Conservation (phyloP, 2,797 vertebrate species). For the Amphiprion clarkii region DNA sequence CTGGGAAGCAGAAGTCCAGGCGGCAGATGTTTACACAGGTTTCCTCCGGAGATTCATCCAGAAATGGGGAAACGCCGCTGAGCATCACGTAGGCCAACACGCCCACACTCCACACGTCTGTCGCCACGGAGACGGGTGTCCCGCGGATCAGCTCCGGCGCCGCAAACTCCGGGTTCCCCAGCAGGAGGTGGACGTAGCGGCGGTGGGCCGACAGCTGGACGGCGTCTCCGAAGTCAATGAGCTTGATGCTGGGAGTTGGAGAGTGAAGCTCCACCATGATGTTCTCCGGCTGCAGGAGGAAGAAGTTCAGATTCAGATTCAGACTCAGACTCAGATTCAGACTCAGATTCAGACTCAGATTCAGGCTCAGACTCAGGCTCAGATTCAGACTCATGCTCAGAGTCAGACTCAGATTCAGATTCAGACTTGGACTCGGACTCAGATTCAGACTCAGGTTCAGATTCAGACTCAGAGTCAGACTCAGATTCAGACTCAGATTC, state of each 20-base stretch:
- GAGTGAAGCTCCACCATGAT: constrained; percentile 93
- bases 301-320: background rate
- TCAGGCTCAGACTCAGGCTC: too few relatives aligned
- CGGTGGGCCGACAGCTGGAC: constrained; percentile 94
- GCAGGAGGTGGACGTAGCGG: constrained; percentile 93
- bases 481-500: too few relatives aligned
- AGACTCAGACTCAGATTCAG: background rate
- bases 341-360: too few relatives aligned
- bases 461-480: too few relatives aligned
- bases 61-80: constrained; percentile 96
- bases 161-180: constrained; percentile 96
- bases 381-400: too few relatives aligned
- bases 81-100: constrained; percentile 95
- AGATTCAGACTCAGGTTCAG: too few relatives aligned
- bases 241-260: constrained; percentile 91
- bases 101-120: constrained; percentile 96
- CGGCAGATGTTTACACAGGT: constrained; percentile 97
- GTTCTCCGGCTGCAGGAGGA: constrained; percentile 92
- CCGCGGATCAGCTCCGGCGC: constrained; percentile 97
- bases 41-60: constrained; percentile 97
- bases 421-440: too few relatives aligned
- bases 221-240: constrained; percentile 95
- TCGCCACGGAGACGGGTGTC: constrained; percentile 91
- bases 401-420: too few relatives aligned
- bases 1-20: constrained; percentile 97